Base-by-base conservation (phyloP, 2,888 invertebrate genomes). In the Sericinus montela region DNA sequence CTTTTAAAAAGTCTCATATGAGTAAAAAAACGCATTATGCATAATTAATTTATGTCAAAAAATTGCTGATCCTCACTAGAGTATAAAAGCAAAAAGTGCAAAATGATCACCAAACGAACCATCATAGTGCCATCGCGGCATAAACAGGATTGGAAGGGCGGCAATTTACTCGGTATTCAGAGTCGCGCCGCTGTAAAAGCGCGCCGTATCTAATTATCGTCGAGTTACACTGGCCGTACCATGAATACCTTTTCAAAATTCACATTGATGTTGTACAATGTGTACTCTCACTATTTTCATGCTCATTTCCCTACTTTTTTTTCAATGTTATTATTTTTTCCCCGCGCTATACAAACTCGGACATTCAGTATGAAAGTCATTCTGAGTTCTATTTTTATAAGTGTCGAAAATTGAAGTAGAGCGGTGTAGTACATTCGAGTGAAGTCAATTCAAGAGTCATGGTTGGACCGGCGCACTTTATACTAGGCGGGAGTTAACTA, bases 191-290 rank as follows among this genome's bases (percentile, higher is more conserved):
- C 79, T 81, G 85, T 85, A 85, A 87, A 86, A 87, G 86, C 86
- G 75, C 83, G 87, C 82, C 83, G 74, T 84, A 86, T 86, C 85
- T 87, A 87, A 87, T 87, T 87, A 87, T 79, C 74, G 75, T 81
- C 71, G 80, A 75, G 75, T 75, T 75, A 74, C 76, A 68, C 64
- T 53, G 63, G 65, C 67, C 66, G 60, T 75, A 75, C 72, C 61
- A 68, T 66, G 63, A 68, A 68, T 55, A 54, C 57, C 54, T 65
- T 63, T 66, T 63, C 65, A 65, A 73, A 70, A 67, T 69, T 62
- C 56, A 52, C 58, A 44, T 42, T 42, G 38, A 45, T 42, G 32
- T 38, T 42, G 23, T 41, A n/a, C n/a, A n/a, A n/a, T n/a, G n/a
- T n/a, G n/a, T 38, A 37, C 13, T 23, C 30, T 35, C 23, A 14